A percentile compares a stretch with the other conserved stretches of the same genome.
Evolutionary conservation across 2,797 vertebrate species (phyloP).

Genomic region (Crocidura indochinensis): DNA sequence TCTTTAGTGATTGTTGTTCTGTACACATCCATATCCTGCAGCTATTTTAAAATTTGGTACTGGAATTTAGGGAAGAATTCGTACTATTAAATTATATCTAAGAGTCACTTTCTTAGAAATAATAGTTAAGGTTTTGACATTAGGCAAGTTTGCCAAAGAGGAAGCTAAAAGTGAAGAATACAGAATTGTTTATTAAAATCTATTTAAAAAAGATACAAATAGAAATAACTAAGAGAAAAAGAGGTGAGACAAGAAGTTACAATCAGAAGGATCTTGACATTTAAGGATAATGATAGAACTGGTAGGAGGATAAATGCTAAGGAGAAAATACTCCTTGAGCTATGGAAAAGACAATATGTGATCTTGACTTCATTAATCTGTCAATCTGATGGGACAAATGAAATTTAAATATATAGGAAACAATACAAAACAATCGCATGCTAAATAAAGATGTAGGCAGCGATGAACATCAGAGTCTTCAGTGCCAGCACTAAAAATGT

Average conservation of each 20-base stretch:
- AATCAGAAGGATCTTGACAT: background rate
- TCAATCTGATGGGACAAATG: background rate
- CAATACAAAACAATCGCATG: background rate
- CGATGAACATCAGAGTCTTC: background rate
- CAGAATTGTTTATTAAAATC: background rate
- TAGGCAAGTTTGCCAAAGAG: constrained; percentile 14
- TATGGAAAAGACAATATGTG: background rate
- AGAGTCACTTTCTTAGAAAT: constrained; percentile 22
- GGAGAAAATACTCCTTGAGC: background rate
- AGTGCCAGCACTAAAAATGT: background rate
- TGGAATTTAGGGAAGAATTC: background rate
- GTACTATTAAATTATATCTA: background rate
- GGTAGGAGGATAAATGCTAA: background rate
- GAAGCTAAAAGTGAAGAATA: constrained; percentile 44
- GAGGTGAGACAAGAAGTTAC: background rate
- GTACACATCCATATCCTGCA: background rate
- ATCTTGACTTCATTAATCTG: background rate
- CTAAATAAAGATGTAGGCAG: background rate
- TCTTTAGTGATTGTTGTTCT: background rate
- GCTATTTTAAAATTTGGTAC: constrained; percentile 19
- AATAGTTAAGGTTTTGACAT: constrained; percentile 21
- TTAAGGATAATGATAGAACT: background rate
- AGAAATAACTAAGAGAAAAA: background rate
- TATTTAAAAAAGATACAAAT: constrained; percentile 17
- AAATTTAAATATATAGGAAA: background rate